Base-by-base conservation (phyloP, 2,797 vertebrate species). In the Microtus obscurus region DNA sequence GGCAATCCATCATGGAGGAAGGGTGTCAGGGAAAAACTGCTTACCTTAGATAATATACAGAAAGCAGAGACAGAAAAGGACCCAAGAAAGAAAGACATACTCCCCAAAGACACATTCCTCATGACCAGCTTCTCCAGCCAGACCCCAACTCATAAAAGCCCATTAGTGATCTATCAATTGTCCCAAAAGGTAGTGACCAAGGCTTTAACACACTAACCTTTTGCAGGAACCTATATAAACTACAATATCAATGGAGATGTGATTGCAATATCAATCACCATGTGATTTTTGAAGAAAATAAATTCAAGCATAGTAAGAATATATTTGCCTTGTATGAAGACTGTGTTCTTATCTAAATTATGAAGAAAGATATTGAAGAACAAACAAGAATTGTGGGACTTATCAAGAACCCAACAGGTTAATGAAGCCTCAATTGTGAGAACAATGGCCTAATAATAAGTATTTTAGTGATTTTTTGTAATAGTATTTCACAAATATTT, bases 241-340 rank as follows among this genome's bases (percentile, higher is more conserved):
- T 53, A 8, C n/a, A 73, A 29, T 34, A 43, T 31, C 29, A 88
- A 11, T 21, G 51, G 37, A 34, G 25, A 16, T 89, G 21, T 5
- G 21, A 23, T 40, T 37, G 14, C 14, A 87, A 19, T 37, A 25
- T 40, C 23, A 88, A 11, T 12, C 79, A 65, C 77, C 25, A 43
- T 29, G 14, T 71, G 43, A 48, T 79, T 94, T 34, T 79, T 9
- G 31, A 95, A 89, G 12, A 14, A 88, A 94, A 74, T 21, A 91
- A 82, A 87, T 63, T 31, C 40, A 63, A 63, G 9, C 16, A 82
- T 63, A 43, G 73, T 31, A 17, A 82, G 9, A 82, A 43, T 31
- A 82, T 19, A 82, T 63, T 82, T n/a, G 27, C 3, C n/a, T 61
- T 87, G 16, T 34, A 0, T 93, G 34, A 71, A 21, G 14, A 3